Evolutionary conservation across 1,140 invertebrate species (phyloP), one percentile per base, ranked within the genome.

Genomic region (Pseudomyrmex flavicornis): DNA sequence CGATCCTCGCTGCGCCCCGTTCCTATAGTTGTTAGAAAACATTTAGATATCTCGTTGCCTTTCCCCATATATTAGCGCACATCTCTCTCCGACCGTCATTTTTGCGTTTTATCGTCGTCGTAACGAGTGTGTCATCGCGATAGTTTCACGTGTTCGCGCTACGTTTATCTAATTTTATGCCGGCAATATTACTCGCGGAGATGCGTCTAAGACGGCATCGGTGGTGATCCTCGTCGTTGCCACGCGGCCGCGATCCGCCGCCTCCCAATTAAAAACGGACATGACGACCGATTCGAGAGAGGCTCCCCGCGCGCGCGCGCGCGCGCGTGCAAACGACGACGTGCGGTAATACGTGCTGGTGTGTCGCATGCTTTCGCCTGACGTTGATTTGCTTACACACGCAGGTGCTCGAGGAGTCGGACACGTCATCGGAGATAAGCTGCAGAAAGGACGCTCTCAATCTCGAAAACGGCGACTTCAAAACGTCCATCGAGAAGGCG

Each of bases 391-490:
- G 80, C 73, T 92, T 92, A 87, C 90, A 70, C 90, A 95, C 90
- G 73, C 90, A 95, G 94, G 93, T 95, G 88, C 93, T 95, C 80
- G 95, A 95, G 82, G 95, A 95, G 86, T 95, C 95, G 54, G 95
- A 95, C 89, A 95, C 95, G 87, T 95, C 95, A 87, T 95, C 95
- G 56, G 95, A 95, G 92, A 95, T 95, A 93, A 95, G 94, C 85
- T 94, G 93, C 88, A 92, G 95, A 88, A 94, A 95, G 85, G 94
- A 95, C 86, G 94, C 94, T 61, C 90, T 94, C 65, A 94, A 94
- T 91, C 92, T 93, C 13, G 93, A 94, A 79, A 95, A 93, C 48
- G 94, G 93, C 22, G 94, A 94, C 63, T 94, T 95, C 72, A 94
- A 94, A 87, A 94, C 93, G 72, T 92, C 94, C 22, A 93, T 94